Evolutionary conservation across 2,797 vertebrate genomes (phyloP).

Genomic region (Enteromius unitaeniatus): DNA sequence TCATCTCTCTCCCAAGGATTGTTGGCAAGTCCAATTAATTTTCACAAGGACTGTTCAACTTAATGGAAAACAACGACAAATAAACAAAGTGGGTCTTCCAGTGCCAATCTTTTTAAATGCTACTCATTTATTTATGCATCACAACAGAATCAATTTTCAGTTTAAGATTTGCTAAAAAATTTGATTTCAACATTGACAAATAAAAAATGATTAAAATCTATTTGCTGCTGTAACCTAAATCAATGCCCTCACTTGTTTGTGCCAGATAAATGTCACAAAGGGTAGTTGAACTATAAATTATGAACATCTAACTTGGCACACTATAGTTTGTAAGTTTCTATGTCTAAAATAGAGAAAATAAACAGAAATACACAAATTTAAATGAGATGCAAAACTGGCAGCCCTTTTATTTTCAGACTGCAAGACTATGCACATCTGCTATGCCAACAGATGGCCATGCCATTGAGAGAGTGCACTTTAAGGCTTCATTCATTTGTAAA

Average conservation of each 20-base stretch:
- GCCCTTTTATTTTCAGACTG: not conserved
- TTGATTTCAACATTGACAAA: not conserved
- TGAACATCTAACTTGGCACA: not conserved
- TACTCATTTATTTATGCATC: not conserved
- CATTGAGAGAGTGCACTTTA: conserved; percentile 4
- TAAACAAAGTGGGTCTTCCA: not conserved
- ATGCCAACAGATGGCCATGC: conserved; percentile 37
- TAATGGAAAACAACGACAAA: not conserved
- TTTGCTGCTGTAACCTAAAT: not conserved
- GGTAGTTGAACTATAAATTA: not conserved
- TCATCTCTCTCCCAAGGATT: not conserved
- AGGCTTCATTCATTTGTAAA: conserved; percentile 20
- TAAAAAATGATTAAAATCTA: not conserved
- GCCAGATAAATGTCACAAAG: not conserved
- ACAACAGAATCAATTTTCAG: not conserved
- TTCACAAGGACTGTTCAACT: not conserved
- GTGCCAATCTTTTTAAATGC: not conserved
- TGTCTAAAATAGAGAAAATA: not conserved
- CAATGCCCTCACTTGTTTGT: not conserved
- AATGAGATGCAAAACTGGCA: not conserved
- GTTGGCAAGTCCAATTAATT: not conserved
- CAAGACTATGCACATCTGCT: not conserved
- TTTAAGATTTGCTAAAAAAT: not conserved
- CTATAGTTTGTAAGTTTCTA: not conserved
- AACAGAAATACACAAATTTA: not conserved